Evolutionary conservation across 2,888 invertebrate species (phyloP).

Genomic region (Helleia helle): DNA sequence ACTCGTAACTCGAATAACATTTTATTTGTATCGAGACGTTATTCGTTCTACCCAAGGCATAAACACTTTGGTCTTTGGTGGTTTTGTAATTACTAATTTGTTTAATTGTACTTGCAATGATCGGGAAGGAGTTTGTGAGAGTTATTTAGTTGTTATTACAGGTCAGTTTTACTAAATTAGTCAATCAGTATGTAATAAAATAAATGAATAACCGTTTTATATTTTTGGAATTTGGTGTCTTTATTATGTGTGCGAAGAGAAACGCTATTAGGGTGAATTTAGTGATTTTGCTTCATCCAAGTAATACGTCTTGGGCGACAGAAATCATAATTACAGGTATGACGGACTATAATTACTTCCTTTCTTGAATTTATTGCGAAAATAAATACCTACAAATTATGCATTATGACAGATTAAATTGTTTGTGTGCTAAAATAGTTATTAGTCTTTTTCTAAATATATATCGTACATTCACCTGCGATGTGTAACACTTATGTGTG

Average conservation of each 20-base stretch:
- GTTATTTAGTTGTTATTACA: neutral
- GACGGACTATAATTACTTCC: neutral
- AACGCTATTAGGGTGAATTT: slow-evolving; percentile 5
- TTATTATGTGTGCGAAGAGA: neutral
- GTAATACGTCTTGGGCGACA: slow-evolving; percentile 1
- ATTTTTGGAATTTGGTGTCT: neutral
- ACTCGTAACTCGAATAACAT: no score
- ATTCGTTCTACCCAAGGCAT: no score
- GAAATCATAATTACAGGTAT: slow-evolving; percentile 9
- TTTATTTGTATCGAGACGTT: no score
- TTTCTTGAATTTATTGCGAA: neutral
- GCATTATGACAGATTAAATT: neutral
- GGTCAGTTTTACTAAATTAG: neutral
- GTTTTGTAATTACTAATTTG: no score
- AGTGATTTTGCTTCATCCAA: slow-evolving; percentile 8
- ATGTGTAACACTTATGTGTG: slow-evolving; percentile 34
- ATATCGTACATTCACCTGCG: slow-evolving; percentile 35
- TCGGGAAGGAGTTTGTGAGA: slow-evolving; percentile 6
- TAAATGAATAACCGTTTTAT: neutral
- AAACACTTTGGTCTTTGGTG: no score
- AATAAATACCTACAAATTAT: neutral
- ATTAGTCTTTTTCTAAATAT: slow-evolving; percentile 32
- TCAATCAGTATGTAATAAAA: neutral
- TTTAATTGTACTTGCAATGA: neutral
- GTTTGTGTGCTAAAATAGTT: neutral